A percentile compares a stretch with the other conserved stretches of the same genome.
phyloP scores from a whole-genome alignment of 2,888 invertebrate species.

The Cryptus viduatorius region DNA sequence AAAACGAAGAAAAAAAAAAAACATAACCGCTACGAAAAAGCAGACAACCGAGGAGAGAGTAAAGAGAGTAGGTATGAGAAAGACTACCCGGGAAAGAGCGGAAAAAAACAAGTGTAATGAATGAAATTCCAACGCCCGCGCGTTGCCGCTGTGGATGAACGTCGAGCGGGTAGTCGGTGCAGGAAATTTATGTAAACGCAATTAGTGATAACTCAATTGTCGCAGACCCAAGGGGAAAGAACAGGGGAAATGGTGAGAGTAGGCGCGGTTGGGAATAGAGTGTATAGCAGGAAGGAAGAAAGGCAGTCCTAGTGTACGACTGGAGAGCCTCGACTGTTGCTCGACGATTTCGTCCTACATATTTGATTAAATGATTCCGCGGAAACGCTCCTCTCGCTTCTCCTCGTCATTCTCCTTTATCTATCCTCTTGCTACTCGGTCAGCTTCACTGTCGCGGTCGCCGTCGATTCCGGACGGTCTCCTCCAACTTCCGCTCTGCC shows the following conservation, averaged over 20 bases:
- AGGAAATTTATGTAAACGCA: slow-evolving; percentile 64
- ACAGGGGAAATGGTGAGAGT: not conserved
- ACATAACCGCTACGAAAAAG: not conserved
- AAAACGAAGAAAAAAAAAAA: not conserved
- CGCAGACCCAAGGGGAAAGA: slow-evolving; percentile 29
- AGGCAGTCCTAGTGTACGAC: slow-evolving; percentile 10
- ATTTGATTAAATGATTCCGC: slow-evolving; percentile 63
- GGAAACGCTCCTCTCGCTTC: slow-evolving; percentile 18
- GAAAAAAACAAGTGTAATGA: slow-evolving; percentile 6
- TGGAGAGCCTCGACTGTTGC: slow-evolving; percentile 40
- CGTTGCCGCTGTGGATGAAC: not conserved
- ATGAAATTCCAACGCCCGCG: slow-evolving; percentile 28
- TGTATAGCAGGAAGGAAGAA: slow-evolving; percentile 14
- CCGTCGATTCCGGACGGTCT: slow-evolving; percentile 54
- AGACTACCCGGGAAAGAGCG: not conserved
- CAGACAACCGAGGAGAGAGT: not conserved
- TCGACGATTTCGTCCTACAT: slow-evolving; percentile 61
- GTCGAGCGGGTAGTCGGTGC: slow-evolving; percentile 32
- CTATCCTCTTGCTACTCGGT: not conserved
- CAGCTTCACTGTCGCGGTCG: slow-evolving; percentile 14
- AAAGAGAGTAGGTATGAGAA: not conserved
- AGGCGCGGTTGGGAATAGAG: slow-evolving; percentile 27
- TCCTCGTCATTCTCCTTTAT: slow-evolving; percentile 21
- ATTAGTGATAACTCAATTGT: slow-evolving; percentile 65
- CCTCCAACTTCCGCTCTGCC: slow-evolving; percentile 6